A percentile compares a stretch with the other conserved stretches of the same genome.
phyloP scores from a whole-genome alignment of 2,113 vertebrate species.

The Quiscalus mexicanus region DNA sequence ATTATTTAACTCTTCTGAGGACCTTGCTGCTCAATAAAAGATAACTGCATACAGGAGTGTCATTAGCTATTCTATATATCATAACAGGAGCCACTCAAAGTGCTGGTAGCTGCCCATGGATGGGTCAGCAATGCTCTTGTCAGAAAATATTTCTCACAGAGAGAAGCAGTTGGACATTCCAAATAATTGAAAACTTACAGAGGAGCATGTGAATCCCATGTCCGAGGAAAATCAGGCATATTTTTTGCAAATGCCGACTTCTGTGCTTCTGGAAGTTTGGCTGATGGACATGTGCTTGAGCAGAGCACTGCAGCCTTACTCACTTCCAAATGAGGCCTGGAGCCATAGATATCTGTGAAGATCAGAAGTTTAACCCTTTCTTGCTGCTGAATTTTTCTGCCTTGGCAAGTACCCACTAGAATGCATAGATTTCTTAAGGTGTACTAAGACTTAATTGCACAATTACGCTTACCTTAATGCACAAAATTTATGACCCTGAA shows the following conservation, averaged over 20 bases:
- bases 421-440: neutral
- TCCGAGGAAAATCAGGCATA: neutral
- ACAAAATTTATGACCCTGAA: neutral
- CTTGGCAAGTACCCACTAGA: neutral
- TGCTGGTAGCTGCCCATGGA: neutral
- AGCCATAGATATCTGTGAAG: neutral
- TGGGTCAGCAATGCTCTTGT: neutral
- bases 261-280: neutral
- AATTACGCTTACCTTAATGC: neutral
- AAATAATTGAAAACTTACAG: neutral
- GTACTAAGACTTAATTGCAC: neutral
- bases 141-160: neutral
- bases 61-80: neutral
- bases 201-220: neutral
- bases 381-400: neutral
- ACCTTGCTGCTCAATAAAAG: neutral
- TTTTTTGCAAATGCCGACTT: neutral
- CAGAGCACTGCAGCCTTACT: neutral
- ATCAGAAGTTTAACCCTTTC: neutral
- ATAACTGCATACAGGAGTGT: neutral
- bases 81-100: neutral
- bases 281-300: neutral
- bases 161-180: neutral
- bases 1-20: neutral
- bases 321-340: neutral